Percentiles rank a stretch among this genome's conserved stretches.
Evolutionary conservation across 64 coral and sea anemone genomes (phyloP).

Genomic region (Hydrozoanthus tunicans): DNA sequence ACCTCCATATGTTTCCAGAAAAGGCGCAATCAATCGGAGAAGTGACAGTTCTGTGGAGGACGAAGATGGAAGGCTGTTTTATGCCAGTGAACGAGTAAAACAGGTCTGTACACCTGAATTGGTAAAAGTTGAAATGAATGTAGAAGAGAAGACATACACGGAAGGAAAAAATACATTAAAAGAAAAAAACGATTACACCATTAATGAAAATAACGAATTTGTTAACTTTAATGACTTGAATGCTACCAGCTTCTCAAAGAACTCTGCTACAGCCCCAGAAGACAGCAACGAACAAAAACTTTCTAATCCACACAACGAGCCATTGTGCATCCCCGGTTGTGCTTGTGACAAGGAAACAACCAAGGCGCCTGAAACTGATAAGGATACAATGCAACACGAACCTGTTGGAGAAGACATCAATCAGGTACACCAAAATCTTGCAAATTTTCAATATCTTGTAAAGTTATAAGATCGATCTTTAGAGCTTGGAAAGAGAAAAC

Average conservation of each 20-base stretch:
- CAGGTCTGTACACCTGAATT: neutral
- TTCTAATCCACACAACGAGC: neutral
- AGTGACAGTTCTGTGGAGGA: conserved; percentile 43
- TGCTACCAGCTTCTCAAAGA: neutral
- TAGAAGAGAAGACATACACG: neutral
- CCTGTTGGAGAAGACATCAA: neutral
- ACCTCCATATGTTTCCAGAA: conserved; percentile 11
- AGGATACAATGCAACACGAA: conserved; percentile 3
- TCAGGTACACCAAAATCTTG: conserved; percentile 2
- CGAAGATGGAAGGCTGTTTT: conserved; percentile 12
- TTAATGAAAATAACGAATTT: neutral
- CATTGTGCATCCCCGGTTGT: neutral
- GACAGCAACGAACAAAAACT: neutral
- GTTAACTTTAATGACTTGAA: neutral
- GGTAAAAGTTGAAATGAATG: neutral
- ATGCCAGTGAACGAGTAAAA: neutral
- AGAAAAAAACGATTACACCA: neutral
- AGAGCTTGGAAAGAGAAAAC: too few relatives aligned
- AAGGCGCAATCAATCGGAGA: conserved; percentile 30
- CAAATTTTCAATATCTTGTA: neutral
- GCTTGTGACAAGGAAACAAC: neutral
- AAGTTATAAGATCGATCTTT: too few relatives aligned
- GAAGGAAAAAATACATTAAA: neutral
- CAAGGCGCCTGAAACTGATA: neutral
- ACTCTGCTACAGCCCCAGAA: neutral